Percentiles rank a stretch among this genome's conserved stretches.
phyloP scores from a whole-genome alignment of 2,888 invertebrate genomes.

The Trachelus tabidus region DNA sequence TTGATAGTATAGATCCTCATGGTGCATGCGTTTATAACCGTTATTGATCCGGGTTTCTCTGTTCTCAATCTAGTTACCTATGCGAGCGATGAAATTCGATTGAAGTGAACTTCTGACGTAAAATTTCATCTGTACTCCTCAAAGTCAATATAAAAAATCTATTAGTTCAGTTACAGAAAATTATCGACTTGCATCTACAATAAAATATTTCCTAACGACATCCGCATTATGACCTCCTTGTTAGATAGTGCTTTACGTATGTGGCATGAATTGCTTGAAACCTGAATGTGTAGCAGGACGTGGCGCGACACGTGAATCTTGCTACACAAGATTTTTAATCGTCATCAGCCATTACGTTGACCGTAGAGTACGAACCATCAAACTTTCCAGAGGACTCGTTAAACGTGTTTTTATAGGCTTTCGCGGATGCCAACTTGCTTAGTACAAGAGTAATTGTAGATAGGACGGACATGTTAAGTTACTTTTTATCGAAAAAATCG shows the following conservation, averaged over 20 bases:
- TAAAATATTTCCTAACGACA: neutral
- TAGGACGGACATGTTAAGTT: neutral
- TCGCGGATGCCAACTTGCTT: neutral
- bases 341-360: neutral
- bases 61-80: conserved; percentile 8
- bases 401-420: neutral
- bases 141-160: neutral
- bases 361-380: neutral
- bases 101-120: neutral
- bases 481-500: neutral
- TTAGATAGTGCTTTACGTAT: neutral
- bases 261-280: neutral
- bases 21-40: conserved; percentile 48
- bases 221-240: neutral
- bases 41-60: conserved; percentile 36
- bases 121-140: neutral
- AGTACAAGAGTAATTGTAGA: neutral
- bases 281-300: neutral
- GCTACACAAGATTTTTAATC: neutral
- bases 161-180: neutral
- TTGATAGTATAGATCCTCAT: conserved; percentile 42
- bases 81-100: neutral
- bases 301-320: neutral
- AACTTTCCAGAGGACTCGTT: neutral
- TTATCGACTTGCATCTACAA: neutral